Evolutionary conservation across 2,113 vertebrate genomes (phyloP).

Genomic region (Pterophyllum scalare): DNA sequence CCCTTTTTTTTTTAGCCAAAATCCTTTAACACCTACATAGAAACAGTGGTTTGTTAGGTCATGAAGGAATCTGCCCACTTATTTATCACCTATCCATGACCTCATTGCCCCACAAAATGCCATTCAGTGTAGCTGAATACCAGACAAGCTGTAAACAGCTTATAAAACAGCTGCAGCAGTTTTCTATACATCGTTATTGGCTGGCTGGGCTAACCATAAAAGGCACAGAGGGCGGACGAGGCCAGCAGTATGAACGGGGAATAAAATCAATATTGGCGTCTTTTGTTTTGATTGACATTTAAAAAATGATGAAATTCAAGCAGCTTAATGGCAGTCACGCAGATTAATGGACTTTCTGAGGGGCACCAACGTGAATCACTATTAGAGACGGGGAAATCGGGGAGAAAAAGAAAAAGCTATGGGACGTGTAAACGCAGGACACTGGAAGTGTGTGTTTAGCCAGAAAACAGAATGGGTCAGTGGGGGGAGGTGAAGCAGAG

Average conservation of each 20-base stretch:
- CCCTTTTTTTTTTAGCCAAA: not conserved
- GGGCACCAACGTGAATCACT: not conserved
- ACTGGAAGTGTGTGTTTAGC: not conserved
- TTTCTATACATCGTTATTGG: slow-evolving; percentile 16
- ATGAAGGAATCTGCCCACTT: not conserved
- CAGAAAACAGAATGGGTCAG: slow-evolving; percentile 19
- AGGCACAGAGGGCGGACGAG: not conserved
- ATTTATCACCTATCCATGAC: not conserved
- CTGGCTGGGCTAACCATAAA: slow-evolving; percentile 12
- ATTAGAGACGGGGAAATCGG: not conserved
- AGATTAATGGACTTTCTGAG: not conserved
- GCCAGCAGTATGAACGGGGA: not conserved
- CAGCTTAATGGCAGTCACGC: not conserved
- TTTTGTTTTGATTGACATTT: not conserved
- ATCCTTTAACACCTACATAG: not conserved
- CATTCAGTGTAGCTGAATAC: not conserved
- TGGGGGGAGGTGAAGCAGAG: not conserved
- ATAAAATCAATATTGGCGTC: not conserved
- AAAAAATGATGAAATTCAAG: not conserved
- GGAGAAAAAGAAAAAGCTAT: not conserved
- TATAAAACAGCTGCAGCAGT: not conserved
- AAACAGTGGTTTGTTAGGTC: not conserved
- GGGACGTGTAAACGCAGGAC: slow-evolving; percentile 18
- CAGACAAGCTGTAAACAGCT: not conserved
- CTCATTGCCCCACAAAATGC: not conserved